Conservation (phyloP, 2,797 vertebrate species). For the Propithecus deckenii region DNA sequence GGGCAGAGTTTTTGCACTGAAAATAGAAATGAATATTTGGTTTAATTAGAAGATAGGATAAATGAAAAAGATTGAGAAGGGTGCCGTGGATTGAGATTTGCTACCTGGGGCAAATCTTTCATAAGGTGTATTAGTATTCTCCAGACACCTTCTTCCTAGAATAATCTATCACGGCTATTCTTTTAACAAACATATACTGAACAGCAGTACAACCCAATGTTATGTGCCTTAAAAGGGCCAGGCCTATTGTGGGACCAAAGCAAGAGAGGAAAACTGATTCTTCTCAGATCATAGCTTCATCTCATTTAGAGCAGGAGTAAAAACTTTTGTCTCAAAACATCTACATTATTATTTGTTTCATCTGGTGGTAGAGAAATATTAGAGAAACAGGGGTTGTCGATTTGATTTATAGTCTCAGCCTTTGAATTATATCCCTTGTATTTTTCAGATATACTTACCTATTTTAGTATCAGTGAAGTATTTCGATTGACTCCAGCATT, state of each 20-base stretch:
- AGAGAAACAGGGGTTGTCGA: neutral
- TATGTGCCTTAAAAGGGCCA: neutral
- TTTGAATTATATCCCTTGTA: neutral
- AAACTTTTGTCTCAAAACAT: neutral
- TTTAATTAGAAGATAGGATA: conserved; percentile 1
- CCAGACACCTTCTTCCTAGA: neutral
- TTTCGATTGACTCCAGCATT: neutral
- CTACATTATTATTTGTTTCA: neutral
- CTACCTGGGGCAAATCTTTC: neutral
- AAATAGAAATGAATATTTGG: conserved; percentile 25
- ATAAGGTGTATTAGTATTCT: neutral
- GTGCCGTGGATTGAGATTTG: neutral
- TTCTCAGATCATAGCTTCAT: neutral
- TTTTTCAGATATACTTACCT: neutral
- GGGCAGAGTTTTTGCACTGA: neutral
- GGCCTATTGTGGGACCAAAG: neutral
- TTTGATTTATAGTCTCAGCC: neutral
- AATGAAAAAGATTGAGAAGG: neutral
- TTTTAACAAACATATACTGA: neutral
- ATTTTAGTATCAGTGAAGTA: neutral
- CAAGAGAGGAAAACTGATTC: neutral
- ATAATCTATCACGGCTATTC: neutral
- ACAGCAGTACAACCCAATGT: neutral
- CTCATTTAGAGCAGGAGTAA: neutral
- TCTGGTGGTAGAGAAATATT: neutral